Base-by-base conservation (phyloP, 2,888 invertebrate species). In the Drosophila rubida region DNA sequence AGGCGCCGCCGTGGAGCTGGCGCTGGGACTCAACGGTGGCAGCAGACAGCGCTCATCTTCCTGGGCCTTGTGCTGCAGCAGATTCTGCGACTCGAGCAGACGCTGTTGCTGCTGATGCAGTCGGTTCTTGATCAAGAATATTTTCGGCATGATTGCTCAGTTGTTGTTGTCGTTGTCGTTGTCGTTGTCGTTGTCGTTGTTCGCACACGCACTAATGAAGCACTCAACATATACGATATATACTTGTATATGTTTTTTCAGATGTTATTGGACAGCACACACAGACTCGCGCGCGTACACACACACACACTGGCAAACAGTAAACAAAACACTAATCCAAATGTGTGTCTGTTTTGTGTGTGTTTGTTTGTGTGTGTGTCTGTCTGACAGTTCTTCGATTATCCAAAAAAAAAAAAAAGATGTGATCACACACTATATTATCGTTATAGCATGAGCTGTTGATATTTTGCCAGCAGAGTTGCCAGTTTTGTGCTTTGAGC, bases 61-160 rank as follows among this genome's bases (percentile, higher is more conserved):
- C 83, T 93, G 92, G 70, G 92, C 91, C 92, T 95, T 95, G 81
- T 93, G 93, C 65, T 94, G 93, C 87, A 95, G 94, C 92, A 96
- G 95, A 92, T 96, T 96, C 92, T 96, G 96, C 75, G 95, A 95
- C 92, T 97, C 97, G 92, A 95, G 93, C 91, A 97, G 93, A 89
- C 95, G 94, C 90, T 96, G 94, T 93, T 97, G 97, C 94, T 97
- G 97, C 95, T 97, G 96, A 88, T 96, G 96, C 93, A 97, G 94
- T 91, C 97, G 95, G 92, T 97, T 96, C 93, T 97, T 97, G 90
- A 97, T 96, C 89, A 97, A 93, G 93, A 97, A 97, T 93, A 97
- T 97, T 94, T 97, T 97, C 94, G 97, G 97, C 97, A 97, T 97
- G 89, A 87, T 91, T 60, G 44, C 48, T 61, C 48, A 48, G 25